Evolutionary conservation across 2,113 vertebrate species (phyloP).

Genomic region (Myocastor coypus): DNA sequence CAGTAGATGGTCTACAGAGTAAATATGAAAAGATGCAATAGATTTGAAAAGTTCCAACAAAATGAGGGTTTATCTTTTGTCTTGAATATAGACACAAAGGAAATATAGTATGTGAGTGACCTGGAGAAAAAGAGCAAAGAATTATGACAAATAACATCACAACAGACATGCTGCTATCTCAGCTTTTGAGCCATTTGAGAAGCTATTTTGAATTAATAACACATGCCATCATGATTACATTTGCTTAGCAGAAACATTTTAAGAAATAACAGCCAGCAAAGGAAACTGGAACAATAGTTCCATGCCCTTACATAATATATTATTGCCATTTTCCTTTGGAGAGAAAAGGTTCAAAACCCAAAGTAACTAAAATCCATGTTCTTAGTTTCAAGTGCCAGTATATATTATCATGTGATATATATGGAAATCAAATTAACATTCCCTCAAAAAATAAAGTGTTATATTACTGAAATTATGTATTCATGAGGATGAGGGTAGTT

Average conservation of each 20-base stretch:
- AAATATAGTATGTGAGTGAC: slow-evolving; percentile 72
- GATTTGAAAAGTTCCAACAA: slow-evolving; percentile 78
- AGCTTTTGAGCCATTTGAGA: slow-evolving; percentile 85
- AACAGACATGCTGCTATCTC: slow-evolving; percentile 81
- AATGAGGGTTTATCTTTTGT: slow-evolving; percentile 84
- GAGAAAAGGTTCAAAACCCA: slow-evolving; percentile 62
- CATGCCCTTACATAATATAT: slow-evolving; percentile 62
- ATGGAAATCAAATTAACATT: slow-evolving; percentile 61
- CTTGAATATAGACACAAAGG: slow-evolving; percentile 80
- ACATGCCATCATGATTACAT: slow-evolving; percentile 85
- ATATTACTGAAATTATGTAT: slow-evolving; percentile 31
- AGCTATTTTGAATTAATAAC: slow-evolving; percentile 89
- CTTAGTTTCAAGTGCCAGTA: slow-evolving; percentile 53
- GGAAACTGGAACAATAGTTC: slow-evolving; percentile 72
- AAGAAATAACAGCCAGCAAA: slow-evolving; percentile 74
- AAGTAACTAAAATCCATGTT: slow-evolving; percentile 55
- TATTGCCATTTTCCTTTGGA: slow-evolving; percentile 67
- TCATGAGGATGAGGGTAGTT: slow-evolving; percentile 35
- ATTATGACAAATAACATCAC: slow-evolving; percentile 84
- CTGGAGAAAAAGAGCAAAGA: slow-evolving; percentile 76
- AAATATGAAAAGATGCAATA: slow-evolving; percentile 75
- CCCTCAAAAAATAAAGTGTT: slow-evolving; percentile 14
- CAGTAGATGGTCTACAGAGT: slow-evolving; percentile 75
- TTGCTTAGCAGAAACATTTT: slow-evolving; percentile 84
- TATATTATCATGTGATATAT: not conserved